A percentile compares a stretch with the other conserved stretches of the same genome.
These are phyloP conservation scores for Halocaridina rubra DNA, from an alignment of 2,888 invertebrate genomes.

Conservation along the genomic window DNA sequence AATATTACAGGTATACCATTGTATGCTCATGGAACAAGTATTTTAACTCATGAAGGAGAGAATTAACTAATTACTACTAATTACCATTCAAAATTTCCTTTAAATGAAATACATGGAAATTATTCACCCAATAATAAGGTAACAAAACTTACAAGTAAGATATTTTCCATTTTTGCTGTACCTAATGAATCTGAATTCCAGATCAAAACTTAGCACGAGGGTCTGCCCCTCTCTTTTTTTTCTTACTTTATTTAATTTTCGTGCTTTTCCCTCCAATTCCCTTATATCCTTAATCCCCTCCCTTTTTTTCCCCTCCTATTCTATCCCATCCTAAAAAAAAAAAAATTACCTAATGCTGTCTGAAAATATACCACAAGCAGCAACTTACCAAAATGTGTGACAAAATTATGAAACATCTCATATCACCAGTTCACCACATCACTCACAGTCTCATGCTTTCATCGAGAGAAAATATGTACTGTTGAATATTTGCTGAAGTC, in stretches of 20 bases:
- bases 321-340: too few relatives aligned
- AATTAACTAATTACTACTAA: neutral
- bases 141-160: neutral
- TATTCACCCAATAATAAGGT: neutral
- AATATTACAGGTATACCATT: too few relatives aligned
- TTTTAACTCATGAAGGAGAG: neutral
- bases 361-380: neutral
- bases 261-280: too few relatives aligned
- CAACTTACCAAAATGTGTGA: neutral
- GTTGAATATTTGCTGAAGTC: neutral
- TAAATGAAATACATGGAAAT: neutral
- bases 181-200: too few relatives aligned
- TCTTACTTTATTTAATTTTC: too few relatives aligned
- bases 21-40: neutral
- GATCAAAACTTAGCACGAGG: too few relatives aligned
- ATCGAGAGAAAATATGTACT: neutral
- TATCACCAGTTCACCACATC: neutral
- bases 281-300: too few relatives aligned
- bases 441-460: neutral
- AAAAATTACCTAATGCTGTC: too few relatives aligned
- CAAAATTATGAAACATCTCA: neutral
- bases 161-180: neutral
- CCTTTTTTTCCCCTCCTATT: too few relatives aligned
- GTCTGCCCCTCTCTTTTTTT: too few relatives aligned
- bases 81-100: neutral